Evolutionary conservation across 2,113 vertebrate species (phyloP), one percentile per base, ranked within the genome.

Genomic region (Pangasianodon hypophthalmus): DNA sequence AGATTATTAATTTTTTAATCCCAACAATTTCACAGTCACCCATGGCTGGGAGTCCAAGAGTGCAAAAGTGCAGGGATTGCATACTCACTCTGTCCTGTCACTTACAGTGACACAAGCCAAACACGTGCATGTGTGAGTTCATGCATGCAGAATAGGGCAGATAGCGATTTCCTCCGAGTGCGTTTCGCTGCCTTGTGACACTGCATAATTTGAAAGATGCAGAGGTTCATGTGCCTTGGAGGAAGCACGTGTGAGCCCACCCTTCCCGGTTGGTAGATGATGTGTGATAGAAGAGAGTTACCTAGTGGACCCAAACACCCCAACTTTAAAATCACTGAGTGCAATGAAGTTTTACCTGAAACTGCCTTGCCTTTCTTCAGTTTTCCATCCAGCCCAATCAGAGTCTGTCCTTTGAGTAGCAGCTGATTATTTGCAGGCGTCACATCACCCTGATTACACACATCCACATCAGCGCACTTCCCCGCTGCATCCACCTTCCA

Each of bases 341-440:
- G 58, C 9, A 7, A 8, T 24, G 58, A 24, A 79, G 0, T 44
- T 29, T 91, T 90, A 96, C 96, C 95, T 93, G 83, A 80, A 19
- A 32, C 86, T 32, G 86, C 11, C 21, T 71, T 83, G 7, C 87
- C 44, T 90, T 88, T 94, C 0, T 90, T 94, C 58, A 96, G 91
- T n/a, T 92, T 95, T 26, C 96, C 96, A 79, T 96, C 95, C 1
- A 91, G 89, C 58, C 96, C 95, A 29, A 96, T 96, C 37, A 93
- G 87, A 0, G 95, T 96, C 89, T 96, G 96, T 89, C 96, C 96
- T 88, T 90, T 92, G 16, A 96, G 92, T 0, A 96, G 94, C 0
- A 90, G 77, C 44, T 94, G 95, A 75, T 75, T 89, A 75, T 71
- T 89, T 1, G 85, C 26, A 0, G 91, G 82, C 0, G 21, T 6